These are phyloP conservation scores for Phasia obesa DNA, from an alignment of 2,888 invertebrate genomes.

Conservation along the genomic window DNA sequence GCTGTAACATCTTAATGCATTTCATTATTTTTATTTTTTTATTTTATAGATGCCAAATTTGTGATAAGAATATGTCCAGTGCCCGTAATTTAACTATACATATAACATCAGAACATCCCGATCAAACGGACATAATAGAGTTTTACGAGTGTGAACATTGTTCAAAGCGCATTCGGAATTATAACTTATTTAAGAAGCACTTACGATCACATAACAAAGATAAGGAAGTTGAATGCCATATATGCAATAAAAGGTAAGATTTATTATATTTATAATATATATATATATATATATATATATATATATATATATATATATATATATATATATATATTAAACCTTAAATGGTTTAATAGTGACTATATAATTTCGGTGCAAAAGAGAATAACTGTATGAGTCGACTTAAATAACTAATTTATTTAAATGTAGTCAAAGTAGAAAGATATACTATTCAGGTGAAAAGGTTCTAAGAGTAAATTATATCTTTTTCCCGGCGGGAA, in stretches of 20 bases:
- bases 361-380: no score
- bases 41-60: conserved; percentile 69
- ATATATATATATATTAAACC: no score
- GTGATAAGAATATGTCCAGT: conserved; percentile 67
- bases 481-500: no score
- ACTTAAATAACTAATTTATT: no score
- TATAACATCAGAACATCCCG: conserved; percentile 67
- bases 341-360: no score
- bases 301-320: no score
- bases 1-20: not conserved
- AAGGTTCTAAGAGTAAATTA: no score
- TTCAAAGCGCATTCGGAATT: conserved; percentile 67
- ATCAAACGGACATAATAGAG: conserved; percentile 60
- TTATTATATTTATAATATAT: not conserved
- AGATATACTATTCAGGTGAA: no score
- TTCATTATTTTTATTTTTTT: no score
- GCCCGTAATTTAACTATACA: conserved; percentile 69
- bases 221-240: conserved; percentile 67
- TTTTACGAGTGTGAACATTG: conserved; percentile 68
- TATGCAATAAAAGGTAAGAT: conserved; percentile 72
- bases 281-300: no score
- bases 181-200: conserved; percentile 69
- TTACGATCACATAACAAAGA: conserved; percentile 66
- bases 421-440: no score
- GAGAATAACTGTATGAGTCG: no score